These are phyloP conservation scores for Micronycteris hirsuta DNA, from an alignment of 2,113 vertebrate species.

Conservation along the genomic window DNA sequence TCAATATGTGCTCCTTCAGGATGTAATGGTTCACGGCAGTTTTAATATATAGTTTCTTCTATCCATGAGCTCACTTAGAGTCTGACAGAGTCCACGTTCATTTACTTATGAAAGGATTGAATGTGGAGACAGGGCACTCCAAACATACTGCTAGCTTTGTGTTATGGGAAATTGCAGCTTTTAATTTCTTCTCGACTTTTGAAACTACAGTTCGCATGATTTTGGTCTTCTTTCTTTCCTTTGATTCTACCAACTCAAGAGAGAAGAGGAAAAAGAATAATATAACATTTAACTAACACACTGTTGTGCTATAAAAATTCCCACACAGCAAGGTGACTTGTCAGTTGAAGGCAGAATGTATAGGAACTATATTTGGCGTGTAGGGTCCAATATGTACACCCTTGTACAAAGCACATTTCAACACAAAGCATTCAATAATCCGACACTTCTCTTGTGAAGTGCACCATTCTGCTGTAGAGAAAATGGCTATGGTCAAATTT, in stretches of 20 bases:
- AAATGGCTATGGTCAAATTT: slow-evolving; percentile 51
- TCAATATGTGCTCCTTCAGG: neutral
- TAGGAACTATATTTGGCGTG: neutral
- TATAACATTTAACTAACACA: neutral
- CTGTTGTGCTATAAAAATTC: neutral
- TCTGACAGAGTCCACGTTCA: neutral
- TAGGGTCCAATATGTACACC: neutral
- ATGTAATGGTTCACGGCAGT: neutral
- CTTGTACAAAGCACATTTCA: slow-evolving; percentile 25
- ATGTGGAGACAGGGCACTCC: neutral
- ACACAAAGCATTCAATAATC: slow-evolving; percentile 48
- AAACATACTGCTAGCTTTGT: neutral
- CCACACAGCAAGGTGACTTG: neutral
- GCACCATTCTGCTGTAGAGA: slow-evolving; percentile 18
- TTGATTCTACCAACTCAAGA: neutral
- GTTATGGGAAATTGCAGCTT: neutral
- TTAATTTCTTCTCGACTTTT: neutral
- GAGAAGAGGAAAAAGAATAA: neutral
- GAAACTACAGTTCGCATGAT: neutral
- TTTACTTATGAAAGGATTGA: neutral
- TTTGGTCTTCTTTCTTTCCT: neutral
- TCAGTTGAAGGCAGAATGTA: neutral
- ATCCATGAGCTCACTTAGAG: neutral
- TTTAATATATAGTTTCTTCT: neutral
- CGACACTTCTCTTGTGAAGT: slow-evolving; percentile 37